Evolutionary conservation across 2,888 invertebrate genomes (phyloP).

Genomic region (Agrotis clavis): DNA sequence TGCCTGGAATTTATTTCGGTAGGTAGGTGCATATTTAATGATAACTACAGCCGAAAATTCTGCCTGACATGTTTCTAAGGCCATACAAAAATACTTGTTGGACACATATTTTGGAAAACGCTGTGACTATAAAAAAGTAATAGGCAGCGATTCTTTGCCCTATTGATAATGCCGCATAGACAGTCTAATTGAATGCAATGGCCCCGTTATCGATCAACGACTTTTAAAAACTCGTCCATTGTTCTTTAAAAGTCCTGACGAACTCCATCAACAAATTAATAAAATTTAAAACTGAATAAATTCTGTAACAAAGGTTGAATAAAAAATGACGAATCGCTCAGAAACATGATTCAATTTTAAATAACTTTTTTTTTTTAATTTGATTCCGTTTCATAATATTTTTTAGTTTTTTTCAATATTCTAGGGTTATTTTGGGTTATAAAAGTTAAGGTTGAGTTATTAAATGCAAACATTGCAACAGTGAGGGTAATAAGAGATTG

Average conservation of each 20-base stretch:
- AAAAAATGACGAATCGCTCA: conserved; percentile 12
- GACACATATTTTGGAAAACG: no score
- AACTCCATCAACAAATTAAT: neutral
- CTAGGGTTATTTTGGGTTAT: conserved; percentile 25
- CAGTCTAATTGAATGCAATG: neutral
- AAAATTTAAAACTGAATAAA: conserved; percentile 12
- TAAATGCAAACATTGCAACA: conserved; percentile 57
- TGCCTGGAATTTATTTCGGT: no score
- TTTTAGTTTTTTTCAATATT: conserved; percentile 26
- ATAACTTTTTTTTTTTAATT: neutral
- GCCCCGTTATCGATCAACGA: neutral
- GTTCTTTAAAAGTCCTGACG: conserved; percentile 8
- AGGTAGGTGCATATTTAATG: no score
- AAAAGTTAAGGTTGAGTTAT: conserved; percentile 47
- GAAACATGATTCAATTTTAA: neutral
- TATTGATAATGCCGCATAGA: no score
- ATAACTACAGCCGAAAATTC: no score
- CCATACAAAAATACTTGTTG: no score
- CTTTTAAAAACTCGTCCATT: neutral
- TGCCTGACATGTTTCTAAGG: no score
- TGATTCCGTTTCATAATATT: conserved; percentile 39
- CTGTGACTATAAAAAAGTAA: no score
- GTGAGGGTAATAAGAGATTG: conserved; percentile 53
- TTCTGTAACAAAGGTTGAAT: conserved; percentile 24
- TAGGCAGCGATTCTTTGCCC: no score